phyloP scores from a whole-genome alignment of 1,140 invertebrate genomes.

The Onthophagus taurus region DNA sequence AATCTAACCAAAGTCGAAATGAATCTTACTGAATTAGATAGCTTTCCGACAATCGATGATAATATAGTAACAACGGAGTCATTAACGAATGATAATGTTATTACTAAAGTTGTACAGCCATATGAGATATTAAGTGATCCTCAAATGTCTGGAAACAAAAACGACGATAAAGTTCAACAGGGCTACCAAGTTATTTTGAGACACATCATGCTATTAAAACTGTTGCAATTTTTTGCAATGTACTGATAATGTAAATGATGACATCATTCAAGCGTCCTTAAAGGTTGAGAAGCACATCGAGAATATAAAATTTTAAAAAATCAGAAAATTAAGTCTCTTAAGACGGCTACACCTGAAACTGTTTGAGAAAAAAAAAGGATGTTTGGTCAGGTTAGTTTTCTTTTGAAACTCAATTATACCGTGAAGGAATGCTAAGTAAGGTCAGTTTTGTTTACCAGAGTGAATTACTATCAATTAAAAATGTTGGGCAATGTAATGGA shows the following conservation, averaged over 20 bases:
- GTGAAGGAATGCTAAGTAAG: too few relatives aligned
- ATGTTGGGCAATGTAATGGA: too few relatives aligned
- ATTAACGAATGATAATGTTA: constrained; percentile 11
- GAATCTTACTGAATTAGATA: constrained; percentile 7
- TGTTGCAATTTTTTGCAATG: not conserved
- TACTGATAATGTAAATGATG: not conserved
- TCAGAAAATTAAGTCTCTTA: too few relatives aligned
- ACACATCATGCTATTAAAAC: constrained; percentile 3
- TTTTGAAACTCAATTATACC: too few relatives aligned
- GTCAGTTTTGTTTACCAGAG: too few relatives aligned
- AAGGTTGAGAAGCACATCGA: too few relatives aligned
- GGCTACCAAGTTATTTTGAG: constrained; percentile 10
- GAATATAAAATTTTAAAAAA: too few relatives aligned
- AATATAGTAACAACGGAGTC: constrained; percentile 12
- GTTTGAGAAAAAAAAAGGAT: too few relatives aligned
- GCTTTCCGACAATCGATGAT: constrained; percentile 11
- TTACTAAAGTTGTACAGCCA: constrained; percentile 11
- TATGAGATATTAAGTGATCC: constrained; percentile 8
- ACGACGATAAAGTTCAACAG: constrained; percentile 6
- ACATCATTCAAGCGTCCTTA: too few relatives aligned
- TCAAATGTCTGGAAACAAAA: constrained; percentile 7
- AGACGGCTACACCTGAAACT: too few relatives aligned
- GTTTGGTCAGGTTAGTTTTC: too few relatives aligned
- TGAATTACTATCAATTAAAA: too few relatives aligned
- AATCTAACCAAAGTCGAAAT: constrained; percentile 3